Percentiles rank a stretch among this genome's conserved stretches.
These are phyloP conservation scores for Myotis findleyi DNA, from an alignment of 2,797 vertebrate species.

Conservation along the genomic window DNA sequence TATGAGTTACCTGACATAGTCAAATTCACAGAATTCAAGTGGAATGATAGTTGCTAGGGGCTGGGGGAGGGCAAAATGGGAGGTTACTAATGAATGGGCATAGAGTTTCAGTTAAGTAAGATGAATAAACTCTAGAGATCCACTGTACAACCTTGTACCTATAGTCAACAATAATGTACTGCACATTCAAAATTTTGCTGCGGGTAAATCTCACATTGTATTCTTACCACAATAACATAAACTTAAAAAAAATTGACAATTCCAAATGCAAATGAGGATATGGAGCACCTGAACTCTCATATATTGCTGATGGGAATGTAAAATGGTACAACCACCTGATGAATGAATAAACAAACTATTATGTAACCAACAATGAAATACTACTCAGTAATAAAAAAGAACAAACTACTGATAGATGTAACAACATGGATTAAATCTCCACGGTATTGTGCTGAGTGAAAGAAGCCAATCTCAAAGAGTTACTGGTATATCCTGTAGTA, in stretches of 20 bases:
- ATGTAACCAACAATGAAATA: background rate
- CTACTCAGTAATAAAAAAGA: conserved; percentile 22
- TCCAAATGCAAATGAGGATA: background rate
- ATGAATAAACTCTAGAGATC: background rate
- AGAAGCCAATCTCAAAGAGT: background rate
- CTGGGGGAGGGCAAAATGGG: background rate
- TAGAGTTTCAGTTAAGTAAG: background rate
- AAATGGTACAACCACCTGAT: background rate
- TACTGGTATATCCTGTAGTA: background rate
- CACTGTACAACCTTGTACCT: background rate
- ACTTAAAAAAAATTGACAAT: background rate
- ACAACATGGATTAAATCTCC: background rate
- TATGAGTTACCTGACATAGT: background rate
- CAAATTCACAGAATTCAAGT: background rate
- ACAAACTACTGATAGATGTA: background rate
- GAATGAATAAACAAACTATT: background rate
- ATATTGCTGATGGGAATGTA: background rate
- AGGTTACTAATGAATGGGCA: background rate
- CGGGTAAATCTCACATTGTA: background rate
- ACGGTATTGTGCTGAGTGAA: conserved; percentile 9
- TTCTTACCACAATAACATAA: conserved; percentile 11
- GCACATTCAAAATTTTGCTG: background rate
- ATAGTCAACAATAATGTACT: background rate
- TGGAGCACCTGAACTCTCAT: background rate
- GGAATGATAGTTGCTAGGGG: background rate